Base-by-base conservation (phyloP, 1,140 invertebrate species). In the Drosophila persimilis region DNA sequence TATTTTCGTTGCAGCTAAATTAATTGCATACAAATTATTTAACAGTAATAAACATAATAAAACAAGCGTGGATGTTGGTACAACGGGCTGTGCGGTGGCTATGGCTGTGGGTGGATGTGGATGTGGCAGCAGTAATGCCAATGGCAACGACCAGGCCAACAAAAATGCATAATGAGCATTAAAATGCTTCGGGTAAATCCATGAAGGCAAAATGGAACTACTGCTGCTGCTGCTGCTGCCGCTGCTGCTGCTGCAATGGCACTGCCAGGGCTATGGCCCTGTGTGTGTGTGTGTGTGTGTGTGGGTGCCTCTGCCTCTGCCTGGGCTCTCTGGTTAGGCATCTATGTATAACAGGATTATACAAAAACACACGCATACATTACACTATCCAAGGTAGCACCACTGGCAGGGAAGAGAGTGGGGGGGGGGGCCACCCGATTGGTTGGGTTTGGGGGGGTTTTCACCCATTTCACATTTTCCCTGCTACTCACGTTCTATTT, bases 11-110 rank as follows among this genome's bases (percentile, higher is more conserved):
- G 70, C 52, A 59, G 66, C 70, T 81, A 86, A 86, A 86, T 86
- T 88, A 86, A 86, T 86, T 86, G 83, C 81, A 86, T 86, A 86
- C 83, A 86, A 86, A 86, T 86, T 86, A 88, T 86, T 86, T 86
- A 86, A 86, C 85, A 86, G 81, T 88, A 86, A 86, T 86, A 88
- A 86, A 88, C 81, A 86, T 86, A 86, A 88, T 86, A 88, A 81
- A 86, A 20, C 83, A 77, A 73, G 78, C 57, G 73, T 73, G 66
- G 62, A 59, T 54, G 51, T 15, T 29, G 52, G 44, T 43, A 44
- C 11, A 15, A 24, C 15, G 44, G 35, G 5, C 15, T 5, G 39
- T 6, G 8, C 20, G 35, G 5, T 4, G 11, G 7, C 31, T 35
- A 24, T 17, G 39, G 46, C 24, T 22, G 52, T 63, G 66, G 73